Percentiles rank a stretch among this genome's conserved stretches.
These are phyloP conservation scores for Eretmochelys imbricata DNA, from an alignment of 2,113 vertebrate species.

Conservation along the genomic window DNA sequence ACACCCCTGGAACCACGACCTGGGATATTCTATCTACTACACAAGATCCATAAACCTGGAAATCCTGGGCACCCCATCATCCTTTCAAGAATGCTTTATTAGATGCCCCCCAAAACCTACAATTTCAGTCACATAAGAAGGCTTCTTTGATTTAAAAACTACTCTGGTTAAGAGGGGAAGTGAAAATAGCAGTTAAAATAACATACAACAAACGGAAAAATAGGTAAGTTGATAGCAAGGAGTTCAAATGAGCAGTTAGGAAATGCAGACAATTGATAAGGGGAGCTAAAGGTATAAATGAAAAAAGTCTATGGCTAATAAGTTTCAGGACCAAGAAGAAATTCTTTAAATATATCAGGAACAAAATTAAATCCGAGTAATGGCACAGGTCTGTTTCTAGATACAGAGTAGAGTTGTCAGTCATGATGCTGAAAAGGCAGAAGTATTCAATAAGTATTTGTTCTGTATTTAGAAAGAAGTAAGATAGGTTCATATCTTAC, in stretches of 20 bases:
- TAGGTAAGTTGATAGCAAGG: not conserved
- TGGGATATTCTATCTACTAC: too few species aligned
- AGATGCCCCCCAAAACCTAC: not conserved
- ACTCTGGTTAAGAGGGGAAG: not conserved
- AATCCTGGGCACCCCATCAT: too few species aligned
- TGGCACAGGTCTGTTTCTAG: not conserved
- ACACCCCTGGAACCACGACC: too few species aligned
- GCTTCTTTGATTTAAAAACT: not conserved
- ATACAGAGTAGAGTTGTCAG: not conserved
- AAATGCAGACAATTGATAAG: not conserved
- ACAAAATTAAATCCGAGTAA: too few species aligned
- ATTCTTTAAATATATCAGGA: not conserved
- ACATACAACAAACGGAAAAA: not conserved
- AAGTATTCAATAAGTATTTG: not conserved
- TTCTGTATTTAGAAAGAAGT: not conserved
- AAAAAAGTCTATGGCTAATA: not conserved
- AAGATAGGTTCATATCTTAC: not conserved
- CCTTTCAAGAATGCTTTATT: not conserved
- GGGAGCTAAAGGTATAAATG: not conserved
- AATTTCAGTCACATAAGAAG: not conserved
- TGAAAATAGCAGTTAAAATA: not conserved
- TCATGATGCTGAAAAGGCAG: not conserved
- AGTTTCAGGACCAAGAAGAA: not conserved
- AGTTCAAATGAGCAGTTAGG: not conserved
- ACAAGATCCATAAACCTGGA: too few species aligned